Evolutionary conservation across 2,888 invertebrate genomes (phyloP).

Genomic region (Eilema sororculum): DNA sequence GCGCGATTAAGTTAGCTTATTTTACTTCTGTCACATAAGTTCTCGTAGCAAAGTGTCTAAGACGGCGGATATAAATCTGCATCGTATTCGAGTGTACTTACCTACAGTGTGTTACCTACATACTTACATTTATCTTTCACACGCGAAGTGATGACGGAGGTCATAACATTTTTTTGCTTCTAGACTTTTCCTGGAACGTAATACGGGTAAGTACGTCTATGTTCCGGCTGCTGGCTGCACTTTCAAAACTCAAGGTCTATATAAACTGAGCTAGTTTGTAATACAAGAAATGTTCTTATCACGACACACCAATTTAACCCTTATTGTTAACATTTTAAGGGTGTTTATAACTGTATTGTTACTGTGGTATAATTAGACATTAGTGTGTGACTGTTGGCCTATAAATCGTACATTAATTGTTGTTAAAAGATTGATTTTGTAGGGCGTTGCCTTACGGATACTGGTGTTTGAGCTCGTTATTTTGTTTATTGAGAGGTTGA

Average conservation of each 20-base stretch:
- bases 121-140: constrained; percentile 1
- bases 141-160: constrained; percentile 29
- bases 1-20: too few relatives aligned
- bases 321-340: constrained; percentile 35
- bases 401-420: constrained; percentile 67
- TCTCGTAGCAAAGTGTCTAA: too few relatives aligned
- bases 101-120: too few relatives aligned
- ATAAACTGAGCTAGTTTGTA: constrained; percentile 56
- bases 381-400: constrained; percentile 51
- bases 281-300: constrained; percentile 24
- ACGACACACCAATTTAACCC: constrained; percentile 41
- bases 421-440: constrained; percentile 58
- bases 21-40: too few relatives aligned
- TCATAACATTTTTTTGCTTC: constrained; percentile 39
- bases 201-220: constrained; percentile 51
- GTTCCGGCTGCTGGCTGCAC: constrained; percentile 75
- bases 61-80: too few relatives aligned
- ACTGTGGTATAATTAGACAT: constrained; percentile 23
- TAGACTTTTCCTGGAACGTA: constrained; percentile 63
- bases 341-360: constrained; percentile 25
- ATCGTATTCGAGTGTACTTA: too few relatives aligned
- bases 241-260: constrained; percentile 79
- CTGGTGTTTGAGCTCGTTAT: constrained; percentile 39
- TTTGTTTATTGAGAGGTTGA: constrained; percentile 29
- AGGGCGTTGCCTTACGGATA: constrained; percentile 53